Percentiles rank a stretch among this genome's conserved stretches.
These are phyloP conservation scores for Pachydiplax longipennis DNA, from an alignment of 2,888 invertebrate species.

Conservation along the genomic window DNA sequence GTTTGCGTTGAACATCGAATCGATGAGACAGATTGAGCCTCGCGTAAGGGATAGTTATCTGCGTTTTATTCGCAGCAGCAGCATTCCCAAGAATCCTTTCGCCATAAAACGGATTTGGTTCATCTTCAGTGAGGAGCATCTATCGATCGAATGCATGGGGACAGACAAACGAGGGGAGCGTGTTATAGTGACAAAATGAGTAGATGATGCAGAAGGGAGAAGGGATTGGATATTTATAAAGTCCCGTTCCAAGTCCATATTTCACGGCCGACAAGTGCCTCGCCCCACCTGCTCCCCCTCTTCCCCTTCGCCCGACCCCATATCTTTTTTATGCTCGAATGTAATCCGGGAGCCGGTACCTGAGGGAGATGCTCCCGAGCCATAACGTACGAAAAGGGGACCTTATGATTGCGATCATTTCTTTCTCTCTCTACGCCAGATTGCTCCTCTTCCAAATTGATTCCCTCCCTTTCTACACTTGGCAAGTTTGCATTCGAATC, in stretches of 20 bases:
- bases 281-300: not conserved
- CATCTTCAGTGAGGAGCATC: too few relatives aligned
- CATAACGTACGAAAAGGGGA: not conserved
- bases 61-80: too few relatives aligned
- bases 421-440: not conserved
- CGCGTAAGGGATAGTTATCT: too few relatives aligned
- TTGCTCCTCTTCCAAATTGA: not conserved
- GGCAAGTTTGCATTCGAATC: too few relatives aligned
- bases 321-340: constrained; percentile 41
- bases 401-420: constrained; percentile 40
- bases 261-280: constrained; percentile 25
- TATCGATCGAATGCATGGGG: not conserved
- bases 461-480: not conserved
- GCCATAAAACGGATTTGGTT: too few relatives aligned
- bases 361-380: not conserved
- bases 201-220: not conserved
- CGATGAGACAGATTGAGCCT: too few relatives aligned
- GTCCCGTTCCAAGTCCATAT: constrained; percentile 16
- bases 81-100: too few relatives aligned
- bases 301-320: not conserved
- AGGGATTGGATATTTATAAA: constrained; percentile 39
- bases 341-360: constrained; percentile 6
- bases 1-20: too few relatives aligned
- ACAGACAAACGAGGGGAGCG: not conserved
- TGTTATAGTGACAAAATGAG: not conserved